A percentile compares a stretch with the other conserved stretches of the same genome.
These are phyloP conservation scores for Lithodes maja DNA, from an alignment of 2,888 invertebrate genomes.

Conservation along the genomic window DNA sequence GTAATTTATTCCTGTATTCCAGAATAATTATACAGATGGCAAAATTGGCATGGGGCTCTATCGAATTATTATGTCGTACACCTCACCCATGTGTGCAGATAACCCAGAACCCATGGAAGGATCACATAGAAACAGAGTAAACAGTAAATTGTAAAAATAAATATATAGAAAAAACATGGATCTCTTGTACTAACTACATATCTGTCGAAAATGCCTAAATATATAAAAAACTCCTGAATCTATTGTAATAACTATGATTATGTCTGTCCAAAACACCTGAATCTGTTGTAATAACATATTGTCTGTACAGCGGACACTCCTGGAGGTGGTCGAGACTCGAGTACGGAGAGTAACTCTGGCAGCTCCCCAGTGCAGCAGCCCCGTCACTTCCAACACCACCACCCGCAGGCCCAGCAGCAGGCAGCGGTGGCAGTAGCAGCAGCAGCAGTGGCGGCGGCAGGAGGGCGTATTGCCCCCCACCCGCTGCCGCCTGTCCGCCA, in stretches of 20 bases:
- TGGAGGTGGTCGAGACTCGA: neutral
- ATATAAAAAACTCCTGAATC: no score
- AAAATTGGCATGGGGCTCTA: no score
- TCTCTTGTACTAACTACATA: no score
- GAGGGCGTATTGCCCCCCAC: conserved; percentile 22
- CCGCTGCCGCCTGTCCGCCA: conserved; percentile 58
- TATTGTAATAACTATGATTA: neutral
- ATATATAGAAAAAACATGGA: neutral
- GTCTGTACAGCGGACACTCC: neutral
- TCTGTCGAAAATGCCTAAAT: no score
- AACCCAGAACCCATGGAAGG: no score
- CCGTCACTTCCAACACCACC: neutral
- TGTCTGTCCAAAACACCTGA: neutral
- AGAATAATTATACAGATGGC: no score
- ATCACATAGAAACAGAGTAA: neutral
- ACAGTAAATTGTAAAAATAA: neutral
- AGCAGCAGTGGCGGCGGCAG: neutral
- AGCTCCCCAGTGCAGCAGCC: neutral
- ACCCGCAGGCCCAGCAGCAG: neutral
- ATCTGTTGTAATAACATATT: neutral
- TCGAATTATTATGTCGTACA: no score
- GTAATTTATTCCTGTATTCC: no score
- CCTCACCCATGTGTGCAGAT: no score
- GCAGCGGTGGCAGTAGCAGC: neutral
- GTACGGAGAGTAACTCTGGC: neutral